Base-by-base conservation (phyloP, 2,888 invertebrate species). In the Nymphalis urticae region DNA sequence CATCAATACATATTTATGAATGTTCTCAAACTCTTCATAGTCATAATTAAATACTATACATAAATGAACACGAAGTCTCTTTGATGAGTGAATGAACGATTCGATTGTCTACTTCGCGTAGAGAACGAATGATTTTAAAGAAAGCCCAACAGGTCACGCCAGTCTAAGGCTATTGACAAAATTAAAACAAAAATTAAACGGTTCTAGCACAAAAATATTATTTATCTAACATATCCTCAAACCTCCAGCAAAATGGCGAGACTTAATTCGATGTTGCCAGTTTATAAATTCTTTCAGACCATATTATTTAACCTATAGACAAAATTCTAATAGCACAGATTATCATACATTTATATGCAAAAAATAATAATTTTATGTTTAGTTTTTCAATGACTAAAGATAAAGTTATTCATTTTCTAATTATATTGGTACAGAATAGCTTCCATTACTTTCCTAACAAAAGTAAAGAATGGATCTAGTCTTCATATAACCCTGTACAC, bases 111-210 rank as follows among this genome's bases (percentile, higher is more conserved):
- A 16, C 8, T 8, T 10, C 27, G 17, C 27, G 36, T 19, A 24
- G 24, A 42, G 21, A 60, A 59, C 32, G n/a, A 36, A 42, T 2
- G 13, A 42, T 4, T 13, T 42, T 13, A 42, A 42, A 42, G 13
- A 42, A 56, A 66, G 54, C 48, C 13, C 50, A 62, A 50, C 59
- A 48, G 59, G 69, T 66, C 66, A 70, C 66, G 48, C 66, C 66
- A 66, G 62, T 66, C 62, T 60, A 60, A 48, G 48, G 54, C 47
- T 66, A 70, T 69, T 66, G 62, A 69, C 66, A 69, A 58, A n/a
- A 62, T 61, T 68, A 13, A 42, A 42, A 13, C 42, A 42, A 42
- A 13, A 42, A 13, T 42, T 42, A 4, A 42, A 13, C 42, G 13
- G 42, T 42, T 13, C 42, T 42, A 42, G 42, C 2, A 13, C 13